phyloP scores from a whole-genome alignment of 2,888 invertebrate species.

The Linnaemya tessellans region DNA sequence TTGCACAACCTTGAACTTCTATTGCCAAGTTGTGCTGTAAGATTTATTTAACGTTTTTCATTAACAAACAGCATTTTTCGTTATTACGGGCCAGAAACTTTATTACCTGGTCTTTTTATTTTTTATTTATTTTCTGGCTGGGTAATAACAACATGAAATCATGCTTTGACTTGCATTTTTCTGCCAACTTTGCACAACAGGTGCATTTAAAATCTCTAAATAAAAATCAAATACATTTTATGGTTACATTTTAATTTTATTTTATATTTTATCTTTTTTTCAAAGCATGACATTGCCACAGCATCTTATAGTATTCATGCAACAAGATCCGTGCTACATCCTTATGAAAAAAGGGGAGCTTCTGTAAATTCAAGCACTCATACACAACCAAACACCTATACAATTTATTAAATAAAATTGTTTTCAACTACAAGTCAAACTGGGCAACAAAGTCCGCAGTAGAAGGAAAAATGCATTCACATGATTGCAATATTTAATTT shows the following conservation, averaged over 20 bases:
- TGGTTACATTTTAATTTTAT: too few species aligned
- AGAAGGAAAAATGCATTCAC: slow-evolving; percentile 27
- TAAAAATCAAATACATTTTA: slow-evolving; percentile 58
- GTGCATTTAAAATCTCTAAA: slow-evolving; percentile 64
- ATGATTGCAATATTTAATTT: slow-evolving; percentile 21
- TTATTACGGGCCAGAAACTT: slow-evolving; percentile 10
- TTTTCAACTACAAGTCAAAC: slow-evolving; percentile 2
- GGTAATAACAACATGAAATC: slow-evolving; percentile 37
- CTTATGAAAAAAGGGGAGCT: slow-evolving; percentile 33
- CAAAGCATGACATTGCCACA: slow-evolving; percentile 39
- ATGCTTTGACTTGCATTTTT: slow-evolving; percentile 58
- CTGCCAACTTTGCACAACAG: slow-evolving; percentile 52
- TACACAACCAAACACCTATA: background rate
- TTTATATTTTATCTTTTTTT: too few species aligned
- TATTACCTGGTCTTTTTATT: background rate
- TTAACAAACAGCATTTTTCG: slow-evolving; percentile 20
- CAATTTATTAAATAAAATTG: slow-evolving; percentile 7
- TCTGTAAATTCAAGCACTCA: slow-evolving; percentile 19
- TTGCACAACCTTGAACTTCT: slow-evolving; percentile 66
- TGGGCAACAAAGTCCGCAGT: background rate
- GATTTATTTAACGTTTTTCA: slow-evolving; percentile 45
- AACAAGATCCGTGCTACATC: background rate
- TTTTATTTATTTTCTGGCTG: background rate
- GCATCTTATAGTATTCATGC: slow-evolving; percentile 35
- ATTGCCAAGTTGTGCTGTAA: slow-evolving; percentile 4